Evolutionary conservation across 2,797 vertebrate species (phyloP), one percentile per base, ranked within the genome.

Genomic region (Eulemur mongoz): DNA sequence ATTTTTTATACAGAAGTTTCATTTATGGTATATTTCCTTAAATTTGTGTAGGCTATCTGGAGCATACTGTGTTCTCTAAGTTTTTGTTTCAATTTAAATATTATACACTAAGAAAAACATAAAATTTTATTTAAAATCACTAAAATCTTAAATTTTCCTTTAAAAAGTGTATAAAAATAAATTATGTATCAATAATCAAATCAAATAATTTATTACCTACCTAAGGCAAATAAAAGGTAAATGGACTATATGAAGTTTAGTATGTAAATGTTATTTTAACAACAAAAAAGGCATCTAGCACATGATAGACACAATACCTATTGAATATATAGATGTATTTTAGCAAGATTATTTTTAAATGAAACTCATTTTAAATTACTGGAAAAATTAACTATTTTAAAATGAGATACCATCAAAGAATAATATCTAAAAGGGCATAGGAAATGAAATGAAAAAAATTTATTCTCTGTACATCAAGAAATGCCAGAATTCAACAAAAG

Each of bases 71-170:
- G 35, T 43, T 85, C 61, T 78, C 72, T 30, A 85, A 86, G 65
- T 38, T 91, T 95, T 32, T 80, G 57, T 92, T 92, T 92, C 59
- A 50, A 87, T 59, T 67, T 95, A 84, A 84, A 43, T 76, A 85
- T 23, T 63, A 25, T 25, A 50, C 38, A 59, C 48, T 57, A 75
- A 57, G 57, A 14, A 81, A 89, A 88, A n/a, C 43, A 32, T 30
- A 61, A 76, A 63, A 63, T 75, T 63, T n/a, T 18, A 78, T 59
- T 59, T 87, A 45, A 73, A 73, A 87, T 76, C 30, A 59, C 13
- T 87, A 76, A 61, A 89, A 52, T 89, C 25, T 54, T 67, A 65
- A 50, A 40, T 79, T 67, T 54, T 27, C 45, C 87, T 89, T 78
- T 65, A 65, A 52, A 78, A 79, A 89, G 73, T 65, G 3, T 40